A percentile compares a stretch with the other conserved stretches of the same genome.
Conservation (phyloP, 2,797 vertebrate species). For the Tolypeutes matacus region DNA sequence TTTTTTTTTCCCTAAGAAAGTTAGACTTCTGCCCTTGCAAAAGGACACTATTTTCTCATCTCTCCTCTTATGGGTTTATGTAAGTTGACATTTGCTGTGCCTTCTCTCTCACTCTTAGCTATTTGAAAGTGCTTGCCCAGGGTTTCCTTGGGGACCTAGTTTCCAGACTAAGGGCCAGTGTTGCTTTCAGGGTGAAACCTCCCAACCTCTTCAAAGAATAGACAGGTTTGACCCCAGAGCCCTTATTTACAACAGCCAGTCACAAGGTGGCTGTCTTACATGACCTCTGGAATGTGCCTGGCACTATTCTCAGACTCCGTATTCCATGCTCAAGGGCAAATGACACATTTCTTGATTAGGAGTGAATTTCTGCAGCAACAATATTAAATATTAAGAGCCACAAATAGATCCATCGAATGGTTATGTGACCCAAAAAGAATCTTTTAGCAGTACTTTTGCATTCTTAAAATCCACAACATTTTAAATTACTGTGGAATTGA, state of each 20-base stretch:
- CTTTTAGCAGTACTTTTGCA: conserved; percentile 62
- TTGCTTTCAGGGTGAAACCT: conserved; percentile 88
- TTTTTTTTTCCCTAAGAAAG: conserved; percentile 51
- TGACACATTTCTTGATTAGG: conserved; percentile 86
- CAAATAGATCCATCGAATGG: conserved; percentile 66
- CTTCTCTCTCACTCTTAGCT: conserved; percentile 86
- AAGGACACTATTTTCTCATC: conserved; percentile 86
- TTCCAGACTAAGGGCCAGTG: conserved; percentile 83
- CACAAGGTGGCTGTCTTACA: conserved; percentile 84
- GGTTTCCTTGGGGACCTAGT: conserved; percentile 87
- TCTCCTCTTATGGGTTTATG: conserved; percentile 85
- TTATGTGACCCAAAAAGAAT: conserved; percentile 48
- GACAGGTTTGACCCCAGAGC: conserved; percentile 88
- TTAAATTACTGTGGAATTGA: conserved; percentile 60
- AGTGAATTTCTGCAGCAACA: conserved; percentile 82
- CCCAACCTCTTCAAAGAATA: conserved; percentile 88
- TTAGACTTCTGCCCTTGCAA: conserved; percentile 84
- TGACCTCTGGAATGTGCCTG: conserved; percentile 85
- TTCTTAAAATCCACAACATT: conserved; percentile 37
- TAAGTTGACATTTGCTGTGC: conserved; percentile 88
- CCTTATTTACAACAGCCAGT: conserved; percentile 88
- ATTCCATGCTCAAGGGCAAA: conserved; percentile 86
- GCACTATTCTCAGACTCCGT: conserved; percentile 84
- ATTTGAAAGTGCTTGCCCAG: conserved; percentile 87
- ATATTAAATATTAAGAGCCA: conserved; percentile 83